Conservation (phyloP, 2,888 invertebrate genomes). For the Hylaea fasciaria region DNA sequence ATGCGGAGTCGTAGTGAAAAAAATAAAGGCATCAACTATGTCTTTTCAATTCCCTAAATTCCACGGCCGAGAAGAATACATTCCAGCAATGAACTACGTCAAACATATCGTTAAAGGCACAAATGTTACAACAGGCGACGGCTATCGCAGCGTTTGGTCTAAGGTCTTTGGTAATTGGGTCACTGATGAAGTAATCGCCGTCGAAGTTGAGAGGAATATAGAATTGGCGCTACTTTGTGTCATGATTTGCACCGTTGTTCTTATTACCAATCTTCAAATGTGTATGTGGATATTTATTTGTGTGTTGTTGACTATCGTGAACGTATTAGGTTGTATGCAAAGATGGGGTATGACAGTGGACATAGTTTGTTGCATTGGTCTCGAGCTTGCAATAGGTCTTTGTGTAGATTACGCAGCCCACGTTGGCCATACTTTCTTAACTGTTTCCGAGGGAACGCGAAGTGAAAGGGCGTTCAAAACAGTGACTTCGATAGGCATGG, state of each 20-base stretch:
- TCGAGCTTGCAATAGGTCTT: constrained; percentile 92
- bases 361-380: constrained; percentile 91
- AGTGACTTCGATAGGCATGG: constrained; percentile 89
- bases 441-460: constrained; percentile 80
- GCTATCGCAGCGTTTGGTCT: constrained; percentile 88
- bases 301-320: constrained; percentile 89
- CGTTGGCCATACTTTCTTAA: constrained; percentile 92
- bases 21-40: constrained; percentile 86
- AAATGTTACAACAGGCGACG: constrained; percentile 86
- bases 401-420: constrained; percentile 94
- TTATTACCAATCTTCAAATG: constrained; percentile 91
- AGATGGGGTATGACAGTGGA: constrained; percentile 93
- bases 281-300: constrained; percentile 92
- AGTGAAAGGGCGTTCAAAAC: constrained; percentile 87
- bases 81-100: constrained; percentile 89
- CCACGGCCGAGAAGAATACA: constrained; percentile 86
- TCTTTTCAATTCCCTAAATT: constrained; percentile 87
- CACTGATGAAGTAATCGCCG: constrained; percentile 90
- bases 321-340: constrained; percentile 91
- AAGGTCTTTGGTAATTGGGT: constrained; percentile 90
- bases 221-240: constrained; percentile 90
- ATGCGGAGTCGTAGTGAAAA: constrained; percentile 86
- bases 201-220: constrained; percentile 91
- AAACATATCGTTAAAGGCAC: constrained; percentile 83
- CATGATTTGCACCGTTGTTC: constrained; percentile 90